phyloP scores from a whole-genome alignment of 1,140 invertebrate species.

The Chelonus insularis region DNA sequence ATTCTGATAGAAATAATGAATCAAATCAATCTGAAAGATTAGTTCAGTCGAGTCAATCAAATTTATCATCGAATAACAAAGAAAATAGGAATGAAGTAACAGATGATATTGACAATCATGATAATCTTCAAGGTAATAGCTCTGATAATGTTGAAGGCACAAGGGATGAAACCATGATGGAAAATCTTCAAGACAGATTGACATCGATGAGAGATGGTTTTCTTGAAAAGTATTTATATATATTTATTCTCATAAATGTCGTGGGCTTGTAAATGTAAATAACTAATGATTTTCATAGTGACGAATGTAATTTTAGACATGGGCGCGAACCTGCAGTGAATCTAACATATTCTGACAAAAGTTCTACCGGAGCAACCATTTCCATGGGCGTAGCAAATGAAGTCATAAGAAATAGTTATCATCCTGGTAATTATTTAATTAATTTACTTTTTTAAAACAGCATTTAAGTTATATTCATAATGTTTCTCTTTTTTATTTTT shows the following conservation, averaged over 20 bases:
- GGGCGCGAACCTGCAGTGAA: constrained; percentile 65
- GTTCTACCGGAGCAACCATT: constrained; percentile 60
- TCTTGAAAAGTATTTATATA: constrained; percentile 53
- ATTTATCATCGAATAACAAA: constrained; percentile 37
- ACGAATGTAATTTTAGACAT: constrained; percentile 61
- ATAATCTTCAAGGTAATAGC: constrained; percentile 20
- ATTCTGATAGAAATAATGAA: constrained; percentile 52
- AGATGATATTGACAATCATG: neutral
- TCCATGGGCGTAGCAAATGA: constrained; percentile 61
- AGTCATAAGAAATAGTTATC: constrained; percentile 52
- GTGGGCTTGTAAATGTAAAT: too few relatives aligned
- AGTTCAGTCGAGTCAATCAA: constrained; percentile 39
- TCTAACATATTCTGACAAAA: constrained; percentile 61
- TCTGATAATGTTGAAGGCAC: constrained; percentile 27
- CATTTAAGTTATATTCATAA: too few relatives aligned
- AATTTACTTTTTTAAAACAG: too few relatives aligned
- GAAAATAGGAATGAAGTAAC: constrained; percentile 22
- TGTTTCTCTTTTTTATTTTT: too few relatives aligned
- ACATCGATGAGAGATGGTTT: constrained; percentile 60
- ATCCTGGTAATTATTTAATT: constrained; percentile 43
- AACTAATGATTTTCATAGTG: too few relatives aligned
- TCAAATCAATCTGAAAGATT: constrained; percentile 49
- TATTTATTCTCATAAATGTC: neutral
- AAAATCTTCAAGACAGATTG: constrained; percentile 58
- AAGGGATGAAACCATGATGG: constrained; percentile 50